These are phyloP conservation scores for Geotrypetes seraphini DNA, from an alignment of 2,797 vertebrate genomes.

Conservation along the genomic window DNA sequence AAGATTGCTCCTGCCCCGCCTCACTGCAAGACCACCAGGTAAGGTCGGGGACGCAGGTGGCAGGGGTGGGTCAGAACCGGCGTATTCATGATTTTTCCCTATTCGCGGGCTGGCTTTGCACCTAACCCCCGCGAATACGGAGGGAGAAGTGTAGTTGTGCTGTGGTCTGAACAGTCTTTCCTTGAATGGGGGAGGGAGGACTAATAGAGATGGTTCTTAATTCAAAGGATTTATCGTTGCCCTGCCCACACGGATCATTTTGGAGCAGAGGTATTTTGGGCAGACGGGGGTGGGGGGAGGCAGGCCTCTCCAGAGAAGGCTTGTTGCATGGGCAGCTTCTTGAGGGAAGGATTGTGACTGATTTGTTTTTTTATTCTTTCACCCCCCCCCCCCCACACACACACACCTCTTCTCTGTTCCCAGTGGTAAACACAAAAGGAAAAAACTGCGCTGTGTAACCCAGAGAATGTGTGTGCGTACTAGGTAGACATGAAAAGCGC, in stretches of 20 bases:
- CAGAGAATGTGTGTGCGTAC: constrained; percentile 23
- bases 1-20: too few relatives aligned
- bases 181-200: too few relatives aligned
- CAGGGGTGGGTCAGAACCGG: too few relatives aligned
- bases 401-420: constrained; percentile 7
- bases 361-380: background rate
- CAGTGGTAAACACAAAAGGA: constrained; percentile 43
- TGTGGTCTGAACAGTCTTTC: too few relatives aligned
- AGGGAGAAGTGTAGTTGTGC: too few relatives aligned
- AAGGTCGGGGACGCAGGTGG: too few relatives aligned
- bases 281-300: too few relatives aligned
- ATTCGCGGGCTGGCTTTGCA: too few relatives aligned
- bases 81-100: too few relatives aligned
- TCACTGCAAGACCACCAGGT: too few relatives aligned
- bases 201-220: too few relatives aligned
- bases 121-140: too few relatives aligned
- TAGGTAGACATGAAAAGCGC: constrained; percentile 55
- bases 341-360: constrained; percentile 5
- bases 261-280: constrained; percentile 26
- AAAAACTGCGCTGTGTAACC: constrained; percentile 31
- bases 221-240: background rate
- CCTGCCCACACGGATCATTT: background rate
- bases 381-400: background rate
- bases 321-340: background rate
- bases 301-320: background rate